Conservation (phyloP, 2,797 vertebrate species). For the Acipenser ruthenus region DNA sequence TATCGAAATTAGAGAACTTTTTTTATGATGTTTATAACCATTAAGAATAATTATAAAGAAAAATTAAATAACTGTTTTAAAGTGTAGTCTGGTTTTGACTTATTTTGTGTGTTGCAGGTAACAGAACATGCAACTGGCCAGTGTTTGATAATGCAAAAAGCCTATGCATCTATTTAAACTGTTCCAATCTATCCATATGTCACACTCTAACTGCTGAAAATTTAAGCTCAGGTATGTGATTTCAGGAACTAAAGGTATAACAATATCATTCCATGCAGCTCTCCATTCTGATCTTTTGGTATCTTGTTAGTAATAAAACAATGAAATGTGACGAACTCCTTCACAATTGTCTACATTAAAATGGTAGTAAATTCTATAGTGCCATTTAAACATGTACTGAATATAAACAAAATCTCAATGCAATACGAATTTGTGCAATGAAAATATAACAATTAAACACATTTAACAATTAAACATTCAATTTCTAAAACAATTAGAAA, state of each 20-base stretch:
- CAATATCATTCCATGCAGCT: not conserved
- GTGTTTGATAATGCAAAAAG: slow-evolving; percentile 1
- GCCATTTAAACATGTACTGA: no score
- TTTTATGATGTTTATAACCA: slow-evolving; percentile 2
- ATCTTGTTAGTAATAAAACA: not conserved
- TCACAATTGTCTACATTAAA: not conserved
- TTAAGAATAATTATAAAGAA: slow-evolving; percentile 6
- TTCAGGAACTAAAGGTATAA: not conserved
- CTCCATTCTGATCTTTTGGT: not conserved
- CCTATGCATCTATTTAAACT: slow-evolving; percentile 27
- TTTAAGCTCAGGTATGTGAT: not conserved
- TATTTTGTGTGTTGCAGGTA: slow-evolving; percentile 27
- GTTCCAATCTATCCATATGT: slow-evolving; percentile 15
- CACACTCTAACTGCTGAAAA: not conserved
- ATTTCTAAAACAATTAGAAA: not conserved
- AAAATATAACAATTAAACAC: no score
- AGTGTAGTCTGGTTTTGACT: not conserved
- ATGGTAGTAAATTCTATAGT: no score
- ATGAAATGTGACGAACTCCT: not conserved
- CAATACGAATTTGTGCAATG: no score
- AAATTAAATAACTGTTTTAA: slow-evolving; percentile 3
- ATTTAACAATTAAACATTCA: no score
- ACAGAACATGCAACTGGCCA: not conserved
- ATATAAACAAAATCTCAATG: no score
- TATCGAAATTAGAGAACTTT: slow-evolving; percentile 11